A percentile compares a stretch with the other conserved stretches of the same genome.
Conservation (phyloP, 1,140 invertebrate species). For the Copidosoma floridanum region DNA sequence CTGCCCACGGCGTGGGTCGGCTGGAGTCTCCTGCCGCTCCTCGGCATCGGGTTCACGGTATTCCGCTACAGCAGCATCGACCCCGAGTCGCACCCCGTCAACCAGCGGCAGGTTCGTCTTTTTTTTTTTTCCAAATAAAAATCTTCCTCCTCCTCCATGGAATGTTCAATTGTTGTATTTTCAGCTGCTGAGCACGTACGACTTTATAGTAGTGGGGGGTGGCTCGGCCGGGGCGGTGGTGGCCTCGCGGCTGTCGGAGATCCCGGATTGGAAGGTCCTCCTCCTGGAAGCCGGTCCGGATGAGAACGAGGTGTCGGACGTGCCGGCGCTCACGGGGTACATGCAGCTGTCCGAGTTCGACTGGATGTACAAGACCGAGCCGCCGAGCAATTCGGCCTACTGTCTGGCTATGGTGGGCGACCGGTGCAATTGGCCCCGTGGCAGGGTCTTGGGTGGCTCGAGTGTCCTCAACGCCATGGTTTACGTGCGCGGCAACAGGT, state of each 20-base stretch:
- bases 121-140: neutral
- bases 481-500: constrained; percentile 87
- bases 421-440: constrained; percentile 83
- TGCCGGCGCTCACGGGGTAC: constrained; percentile 74
- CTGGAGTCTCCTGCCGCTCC: constrained; percentile 73
- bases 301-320: constrained; percentile 77
- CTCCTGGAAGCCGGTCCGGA: constrained; percentile 81
- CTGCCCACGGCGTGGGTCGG: constrained; percentile 60
- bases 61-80: constrained; percentile 78
- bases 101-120: constrained; percentile 62
- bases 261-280: constrained; percentile 75
- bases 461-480: constrained; percentile 95
- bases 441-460: constrained; percentile 88
- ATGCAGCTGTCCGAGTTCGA: constrained; percentile 79
- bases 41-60: constrained; percentile 76
- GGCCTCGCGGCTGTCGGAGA: constrained; percentile 81
- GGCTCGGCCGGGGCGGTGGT: constrained; percentile 91
- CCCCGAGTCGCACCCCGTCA: constrained; percentile 75
- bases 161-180: constrained; percentile 24
- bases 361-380: constrained; percentile 90
- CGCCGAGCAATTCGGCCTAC: constrained; percentile 71
- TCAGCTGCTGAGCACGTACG: constrained; percentile 73
- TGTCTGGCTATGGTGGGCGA: constrained; percentile 81
- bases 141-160: neutral
- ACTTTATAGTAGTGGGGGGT: constrained; percentile 85